A percentile compares a stretch with the other conserved stretches of the same genome.
phyloP scores from a whole-genome alignment of 2,797 vertebrate genomes.

The Pseudomugil tenellus region DNA sequence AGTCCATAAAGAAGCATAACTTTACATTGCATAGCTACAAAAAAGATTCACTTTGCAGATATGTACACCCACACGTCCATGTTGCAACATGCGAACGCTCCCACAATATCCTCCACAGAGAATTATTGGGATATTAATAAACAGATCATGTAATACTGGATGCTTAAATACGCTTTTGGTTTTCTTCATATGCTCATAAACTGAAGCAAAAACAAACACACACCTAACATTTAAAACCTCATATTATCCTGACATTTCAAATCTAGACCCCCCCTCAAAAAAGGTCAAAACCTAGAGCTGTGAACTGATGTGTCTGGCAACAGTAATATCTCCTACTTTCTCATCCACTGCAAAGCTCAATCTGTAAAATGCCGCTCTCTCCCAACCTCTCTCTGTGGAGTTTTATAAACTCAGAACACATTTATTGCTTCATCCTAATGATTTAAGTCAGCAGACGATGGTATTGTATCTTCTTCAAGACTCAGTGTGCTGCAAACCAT shows the following conservation, averaged over 20 bases:
- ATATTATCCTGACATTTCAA: conserved; percentile 54
- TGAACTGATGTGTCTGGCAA: conserved; percentile 28
- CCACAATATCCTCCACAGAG: conserved; percentile 22
- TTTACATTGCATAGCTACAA: conserved; percentile 53
- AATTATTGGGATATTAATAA: conserved; percentile 48
- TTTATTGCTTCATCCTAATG: conserved; percentile 21
- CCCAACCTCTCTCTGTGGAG: neutral
- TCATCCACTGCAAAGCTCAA: conserved; percentile 33
- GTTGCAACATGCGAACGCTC: conserved; percentile 33
- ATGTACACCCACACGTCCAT: conserved; percentile 40
- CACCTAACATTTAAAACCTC: conserved; percentile 40
- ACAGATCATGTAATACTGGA: conserved; percentile 40
- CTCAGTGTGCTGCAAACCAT: conserved; percentile 42
- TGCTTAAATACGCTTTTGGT: conserved; percentile 48
- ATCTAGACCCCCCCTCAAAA: conserved; percentile 31
- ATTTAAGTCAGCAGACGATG: conserved; percentile 34
- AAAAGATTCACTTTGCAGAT: conserved; percentile 21
- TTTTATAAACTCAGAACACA: conserved; percentile 29
- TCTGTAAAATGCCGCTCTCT: conserved; percentile 15
- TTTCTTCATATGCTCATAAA: conserved; percentile 47
- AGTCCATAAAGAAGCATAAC: conserved; percentile 55
- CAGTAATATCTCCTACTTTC: conserved; percentile 37
- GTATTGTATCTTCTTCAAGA: conserved; percentile 26
- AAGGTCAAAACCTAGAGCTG: conserved; percentile 33
- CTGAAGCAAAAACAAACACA: conserved; percentile 11